Evolutionary conservation across 2,797 vertebrate species (phyloP).

Genomic region (Hoplostethus mediterraneus): DNA sequence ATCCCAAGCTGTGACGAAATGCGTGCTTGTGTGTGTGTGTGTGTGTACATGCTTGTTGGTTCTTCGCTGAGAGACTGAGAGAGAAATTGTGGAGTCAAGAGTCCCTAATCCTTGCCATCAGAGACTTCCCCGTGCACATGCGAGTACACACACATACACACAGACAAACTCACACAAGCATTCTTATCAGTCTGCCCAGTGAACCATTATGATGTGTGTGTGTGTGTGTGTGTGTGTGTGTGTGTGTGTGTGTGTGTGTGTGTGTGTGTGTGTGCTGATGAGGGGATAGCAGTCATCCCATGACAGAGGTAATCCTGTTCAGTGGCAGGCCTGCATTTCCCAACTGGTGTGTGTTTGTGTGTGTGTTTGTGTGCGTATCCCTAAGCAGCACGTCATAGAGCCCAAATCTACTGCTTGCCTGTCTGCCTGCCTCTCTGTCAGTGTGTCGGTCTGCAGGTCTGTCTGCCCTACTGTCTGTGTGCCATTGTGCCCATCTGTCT

Average conservation of each 20-base stretch:
- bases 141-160: slow-evolving; percentile 14
- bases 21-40: slow-evolving; percentile 19
- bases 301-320: slow-evolving; percentile 81
- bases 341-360: slow-evolving; percentile 54
- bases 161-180: slow-evolving; percentile 53
- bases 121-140: slow-evolving; percentile 69
- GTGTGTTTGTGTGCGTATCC: slow-evolving; percentile 59
- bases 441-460: slow-evolving; percentile 14
- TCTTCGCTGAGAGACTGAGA: slow-evolving; percentile 69
- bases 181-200: too few species aligned
- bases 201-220: slow-evolving; percentile 8
- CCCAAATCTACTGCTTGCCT: slow-evolving; percentile 63
- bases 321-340: slow-evolving; percentile 76
- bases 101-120: slow-evolving; percentile 80
- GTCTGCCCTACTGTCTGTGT: slow-evolving; percentile 12
- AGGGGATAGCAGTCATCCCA: slow-evolving; percentile 78
- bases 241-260: slow-evolving; percentile 21
- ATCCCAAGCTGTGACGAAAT: not conserved
- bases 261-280: slow-evolving; percentile 60
- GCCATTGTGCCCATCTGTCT: too few species aligned
- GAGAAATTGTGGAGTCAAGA: slow-evolving; percentile 65
- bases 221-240: slow-evolving; percentile 24
- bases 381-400: slow-evolving; percentile 64
- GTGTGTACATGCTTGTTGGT: slow-evolving; percentile 56
- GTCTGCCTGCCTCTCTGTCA: slow-evolving; percentile 32